These are phyloP conservation scores for Ectemnius lituratus DNA, from an alignment of 2,888 invertebrate genomes.

Conservation along the genomic window DNA sequence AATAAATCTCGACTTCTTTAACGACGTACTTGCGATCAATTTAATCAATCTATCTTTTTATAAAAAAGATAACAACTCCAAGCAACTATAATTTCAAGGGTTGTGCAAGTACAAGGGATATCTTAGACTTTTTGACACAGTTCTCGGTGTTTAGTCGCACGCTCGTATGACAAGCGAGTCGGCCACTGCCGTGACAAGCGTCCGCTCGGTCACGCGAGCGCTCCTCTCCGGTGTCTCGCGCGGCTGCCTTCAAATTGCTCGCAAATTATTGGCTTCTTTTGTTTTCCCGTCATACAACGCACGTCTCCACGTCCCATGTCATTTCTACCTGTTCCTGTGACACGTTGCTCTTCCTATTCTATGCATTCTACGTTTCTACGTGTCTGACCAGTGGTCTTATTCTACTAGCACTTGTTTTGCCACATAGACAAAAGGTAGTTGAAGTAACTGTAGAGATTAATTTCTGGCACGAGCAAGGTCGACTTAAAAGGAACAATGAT, in stretches of 20 bases:
- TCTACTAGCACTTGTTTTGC: too few species aligned
- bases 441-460: too few species aligned
- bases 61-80: too few species aligned
- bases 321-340: conserved; percentile 67
- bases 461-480: too few species aligned
- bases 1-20: too few species aligned
- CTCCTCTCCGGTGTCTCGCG: conserved; percentile 70
- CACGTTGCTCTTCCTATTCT: conserved; percentile 42
- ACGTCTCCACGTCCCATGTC: conserved; percentile 71
- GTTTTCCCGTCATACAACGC: conserved; percentile 76
- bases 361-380: not conserved
- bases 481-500: not conserved
- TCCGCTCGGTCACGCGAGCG: conserved; percentile 62
- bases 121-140: conserved; percentile 14
- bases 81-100: conserved; percentile 12
- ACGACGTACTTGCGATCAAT: too few species aligned
- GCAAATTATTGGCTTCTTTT: conserved; percentile 77
- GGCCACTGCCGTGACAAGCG: conserved; percentile 57
- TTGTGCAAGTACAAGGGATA: conserved; percentile 11
- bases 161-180: conserved; percentile 40
- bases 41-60: too few species aligned
- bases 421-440: too few species aligned
- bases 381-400: too few species aligned
- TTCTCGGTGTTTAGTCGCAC: conserved; percentile 51
- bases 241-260: conserved; percentile 76